Evolutionary conservation across 2,888 invertebrate genomes (phyloP), one percentile per base, ranked within the genome.

Genomic region (Pemphredon lugubris): DNA sequence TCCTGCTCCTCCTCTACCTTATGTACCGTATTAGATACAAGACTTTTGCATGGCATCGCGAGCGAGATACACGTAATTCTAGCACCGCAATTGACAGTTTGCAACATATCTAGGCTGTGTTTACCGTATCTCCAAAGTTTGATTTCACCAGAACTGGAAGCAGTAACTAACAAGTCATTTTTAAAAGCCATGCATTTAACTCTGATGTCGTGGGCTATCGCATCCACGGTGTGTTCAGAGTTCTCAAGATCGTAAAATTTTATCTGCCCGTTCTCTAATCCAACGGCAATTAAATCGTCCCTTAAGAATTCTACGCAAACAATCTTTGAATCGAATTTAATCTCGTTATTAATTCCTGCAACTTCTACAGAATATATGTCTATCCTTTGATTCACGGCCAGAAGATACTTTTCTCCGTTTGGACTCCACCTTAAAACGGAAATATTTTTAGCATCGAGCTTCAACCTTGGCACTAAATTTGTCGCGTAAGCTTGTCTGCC

Each of bases 401-500:
- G 88, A 2, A 95, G 92, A 89, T 97, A 98, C 83, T 92, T 92
- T 37, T 93, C 92, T 16, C 96, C 97, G 81, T 92, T 92, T 2
- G 95, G 94, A 50, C 95, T 95, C 94, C 97, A 98, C 44, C 84
- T 85, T 0, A 88, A 42, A n/a, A 88, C 71, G 7, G 76, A 80
- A 0, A 90, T 83, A 45, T 84, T 83, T 63, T 85, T 88, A 0
- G 89, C 89, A 7, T 89, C 83, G 0, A 73, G 14, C 63, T 87
- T 89, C 66, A 88, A 77, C 37, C 84, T 83, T 1, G 88, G 84
- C 13, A 94, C 93, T 30, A 98, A 91, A 89, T 97, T 97, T n/a
- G 95, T 96, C 0, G 95, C 94, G 88, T 96, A 98, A 0, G 97
- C 98, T 81, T 94, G 94, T 68, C 97, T 93, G 0, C 98, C 98